These are phyloP conservation scores for Oscheius sp. DNA, from an alignment of 2,888 invertebrate genomes.

Conservation along the genomic window DNA sequence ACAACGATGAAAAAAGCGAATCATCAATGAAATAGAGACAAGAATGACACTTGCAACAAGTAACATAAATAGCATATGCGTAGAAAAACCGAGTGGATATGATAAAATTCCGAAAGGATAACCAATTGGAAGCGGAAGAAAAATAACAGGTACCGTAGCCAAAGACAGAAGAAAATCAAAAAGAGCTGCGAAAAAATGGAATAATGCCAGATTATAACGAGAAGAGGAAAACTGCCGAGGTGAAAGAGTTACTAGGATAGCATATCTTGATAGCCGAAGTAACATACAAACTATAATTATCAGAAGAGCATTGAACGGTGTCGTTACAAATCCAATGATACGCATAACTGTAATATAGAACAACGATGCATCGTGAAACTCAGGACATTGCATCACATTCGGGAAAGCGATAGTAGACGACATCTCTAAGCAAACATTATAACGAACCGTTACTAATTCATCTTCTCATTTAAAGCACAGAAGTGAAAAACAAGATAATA, in stretches of 20 bases:
- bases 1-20: background rate
- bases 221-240: background rate
- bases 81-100: background rate
- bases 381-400: background rate
- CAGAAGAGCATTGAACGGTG: background rate
- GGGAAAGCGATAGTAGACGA: background rate
- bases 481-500: too few relatives aligned
- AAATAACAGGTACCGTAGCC: background rate
- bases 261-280: background rate
- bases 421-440: too few relatives aligned
- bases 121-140: conserved; percentile 10
- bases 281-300: background rate
- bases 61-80: background rate
- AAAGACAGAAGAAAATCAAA: conserved; percentile 3
- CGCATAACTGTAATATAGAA: background rate
- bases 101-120: conserved; percentile 13
- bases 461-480: too few relatives aligned
- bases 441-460: too few relatives aligned
- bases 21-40: background rate
- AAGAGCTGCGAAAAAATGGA: background rate
- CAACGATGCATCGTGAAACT: conserved; percentile 3
- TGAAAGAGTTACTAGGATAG: background rate
- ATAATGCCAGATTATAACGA: background rate
- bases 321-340: background rate
- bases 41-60: background rate